These are phyloP conservation scores for Chrysochloris asiatica DNA, from an alignment of 2,113 vertebrate species.

Conservation along the genomic window DNA sequence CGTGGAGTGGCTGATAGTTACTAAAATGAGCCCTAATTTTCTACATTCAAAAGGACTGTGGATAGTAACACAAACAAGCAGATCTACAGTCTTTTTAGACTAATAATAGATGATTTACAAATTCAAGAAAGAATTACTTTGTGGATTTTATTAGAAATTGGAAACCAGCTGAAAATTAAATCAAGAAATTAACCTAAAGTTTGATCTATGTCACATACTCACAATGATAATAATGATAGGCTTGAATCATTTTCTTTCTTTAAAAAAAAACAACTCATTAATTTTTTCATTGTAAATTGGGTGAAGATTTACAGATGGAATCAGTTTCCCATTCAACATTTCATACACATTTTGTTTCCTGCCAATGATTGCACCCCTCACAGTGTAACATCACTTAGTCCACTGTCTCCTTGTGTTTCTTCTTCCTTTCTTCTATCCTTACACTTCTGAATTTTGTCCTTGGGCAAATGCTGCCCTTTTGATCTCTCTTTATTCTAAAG, in stretches of 20 bases:
- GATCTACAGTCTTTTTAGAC: background rate
- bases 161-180: constrained; percentile 6
- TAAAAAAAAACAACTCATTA: background rate
- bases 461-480: too few relatives aligned
- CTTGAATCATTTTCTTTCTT: constrained; percentile 3
- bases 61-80: constrained; percentile 4
- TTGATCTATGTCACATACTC: background rate
- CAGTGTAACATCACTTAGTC: too few relatives aligned
- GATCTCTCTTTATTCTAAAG: too few relatives aligned
- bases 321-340: too few relatives aligned
- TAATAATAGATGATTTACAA: background rate
- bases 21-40: background rate
- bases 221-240: background rate
- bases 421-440: too few relatives aligned
- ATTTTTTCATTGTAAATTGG: background rate
- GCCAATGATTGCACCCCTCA: too few relatives aligned
- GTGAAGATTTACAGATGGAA: too few relatives aligned
- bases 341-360: too few relatives aligned
- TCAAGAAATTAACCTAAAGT: background rate
- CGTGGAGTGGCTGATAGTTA: too few relatives aligned
- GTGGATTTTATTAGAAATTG: background rate
- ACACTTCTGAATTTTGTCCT: too few relatives aligned
- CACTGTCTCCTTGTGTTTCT: too few relatives aligned
- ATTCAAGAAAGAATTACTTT: background rate
- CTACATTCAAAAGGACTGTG: background rate